Evolutionary conservation across 2,888 invertebrate species (phyloP), one percentile per base, ranked within the genome.

Genomic region (Thecocarcelia acutangulata): DNA sequence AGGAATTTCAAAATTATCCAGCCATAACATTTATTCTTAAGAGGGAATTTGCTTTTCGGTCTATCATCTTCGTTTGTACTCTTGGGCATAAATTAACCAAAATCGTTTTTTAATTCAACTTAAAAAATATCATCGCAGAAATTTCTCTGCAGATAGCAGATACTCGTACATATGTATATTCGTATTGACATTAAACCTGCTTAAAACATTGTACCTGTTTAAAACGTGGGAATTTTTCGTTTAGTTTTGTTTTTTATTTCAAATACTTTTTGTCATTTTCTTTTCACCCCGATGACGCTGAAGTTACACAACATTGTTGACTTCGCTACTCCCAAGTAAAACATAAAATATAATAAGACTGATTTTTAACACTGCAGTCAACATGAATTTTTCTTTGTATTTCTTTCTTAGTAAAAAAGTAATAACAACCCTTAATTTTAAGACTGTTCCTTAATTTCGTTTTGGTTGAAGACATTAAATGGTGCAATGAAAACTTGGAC

Each of bases 141-240:
- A 17, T 15, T 9, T 54, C 17, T 54, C 21, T 5, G 28, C 63
- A 48, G 19, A 40, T n/a, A 56, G 24, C 19, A 17, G 28, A 42
- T n/a, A 70, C 48, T 21, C 33, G 19, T 50, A 59, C 50, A 59
- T 24, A 24, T 24, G 5, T 3, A 58, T 52, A 59, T 68, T 59
- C 33, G 40, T 58, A 76, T 76, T 19, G 52, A 63, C 77, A 46
- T 42, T 33, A 50, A 54, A 37, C 6, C 40, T 42, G 46, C 33
- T 54, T 21, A 46, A 37, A 56, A 48, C 28, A 24, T 42, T 33
- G 46, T 79, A 75, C 52, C 70, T 76, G 78, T 80, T 80, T n/a
- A 78, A 70, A 84, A 63, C 80, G 80, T 83, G 83, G 70, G 83
- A 83, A 82, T 59, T 48, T 73, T 76, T 68, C 46, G 15, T 40